Evolutionary conservation across 2,113 vertebrate species (phyloP).

Genomic region (Mellivora capensis): DNA sequence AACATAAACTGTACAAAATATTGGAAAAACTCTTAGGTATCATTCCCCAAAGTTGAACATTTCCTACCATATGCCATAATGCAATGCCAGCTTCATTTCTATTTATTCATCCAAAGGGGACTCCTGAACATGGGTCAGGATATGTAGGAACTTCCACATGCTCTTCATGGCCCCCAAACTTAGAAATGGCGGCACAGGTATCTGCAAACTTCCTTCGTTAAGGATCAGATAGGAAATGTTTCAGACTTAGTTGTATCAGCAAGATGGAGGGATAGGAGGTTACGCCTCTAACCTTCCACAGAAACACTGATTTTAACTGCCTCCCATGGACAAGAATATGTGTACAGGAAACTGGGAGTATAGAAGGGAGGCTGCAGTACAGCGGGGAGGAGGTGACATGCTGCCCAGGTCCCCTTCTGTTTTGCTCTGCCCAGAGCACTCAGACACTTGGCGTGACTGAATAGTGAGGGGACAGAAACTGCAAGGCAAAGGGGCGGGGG

Average conservation of each 20-base stretch:
- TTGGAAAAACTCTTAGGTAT: background rate
- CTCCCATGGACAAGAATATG: background rate
- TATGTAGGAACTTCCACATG: fast-evolving
- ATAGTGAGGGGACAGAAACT: no score
- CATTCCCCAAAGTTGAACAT: fast-evolving
- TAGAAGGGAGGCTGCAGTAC: background rate
- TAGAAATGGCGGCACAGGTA: fast-evolving
- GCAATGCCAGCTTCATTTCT: background rate
- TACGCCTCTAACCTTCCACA: background rate
- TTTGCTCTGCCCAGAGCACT: fast-evolving
- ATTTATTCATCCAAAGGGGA: no score
- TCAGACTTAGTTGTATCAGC: background rate
- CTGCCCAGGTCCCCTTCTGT: background rate
- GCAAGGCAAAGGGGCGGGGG: background rate
- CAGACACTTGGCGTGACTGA: fast-evolving
- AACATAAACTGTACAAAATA: no score
- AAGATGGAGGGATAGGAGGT: background rate
- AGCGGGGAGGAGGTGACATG: background rate
- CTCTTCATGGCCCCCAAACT: background rate
- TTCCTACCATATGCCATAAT: fast-evolving
- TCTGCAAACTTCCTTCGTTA: background rate
- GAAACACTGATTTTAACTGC: background rate
- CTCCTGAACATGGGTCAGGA: fast-evolving
- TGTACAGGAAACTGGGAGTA: background rate
- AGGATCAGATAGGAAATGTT: background rate